Base-by-base conservation (phyloP, 2,888 invertebrate genomes). In the Lasioglossum morio region DNA sequence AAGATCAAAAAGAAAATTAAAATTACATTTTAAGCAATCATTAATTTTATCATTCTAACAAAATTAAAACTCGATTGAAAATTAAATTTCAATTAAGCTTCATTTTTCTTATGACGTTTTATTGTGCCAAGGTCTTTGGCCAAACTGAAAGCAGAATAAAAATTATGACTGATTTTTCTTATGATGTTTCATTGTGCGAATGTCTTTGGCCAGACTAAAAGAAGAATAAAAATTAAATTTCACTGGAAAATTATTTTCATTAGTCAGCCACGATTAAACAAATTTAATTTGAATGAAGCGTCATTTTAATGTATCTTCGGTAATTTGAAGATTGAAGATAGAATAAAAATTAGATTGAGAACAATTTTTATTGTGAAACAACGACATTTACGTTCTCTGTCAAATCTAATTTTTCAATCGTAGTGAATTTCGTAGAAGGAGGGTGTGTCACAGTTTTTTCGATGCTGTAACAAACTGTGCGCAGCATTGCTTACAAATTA, bases 391-490 rank as follows among this genome's bases (percentile, higher is more conserved):
- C 12, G 4, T 7, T 53, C 23, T 23, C 8, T 27, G 14, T 5
- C 60, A 30, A 14, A 27, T 14, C 16, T 30, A 14, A 43, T 46
- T 72, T 81, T 34, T 82, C 72, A 76, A 53, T 72, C 27, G 16
- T 70, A n/a, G 48, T n/a, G 27, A 27, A 75, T 84, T 83, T 74
- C 70, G 53, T 19, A 76, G n/a, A 43, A 34, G 23, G 57, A 46
- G 72, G 63, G 43, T 48, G 77, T 78, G 75, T 73, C 60, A 40
- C 19, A 43, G 70, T 72, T 72, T 30, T 34, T 80, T 72, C 77
- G 60, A 81, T 81, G 81, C 76, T 76, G 86, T 74, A 85, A 85
- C 60, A 72, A 86, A 79, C 43, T 34, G 76, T 16, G 72, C 48
- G 19, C 34, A 27, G 63, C 48, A 30, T 79, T 72, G 77, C 85